Evolutionary conservation across 2,797 vertebrate species (phyloP).

Genomic region (Coranthus polyacanthus): DNA sequence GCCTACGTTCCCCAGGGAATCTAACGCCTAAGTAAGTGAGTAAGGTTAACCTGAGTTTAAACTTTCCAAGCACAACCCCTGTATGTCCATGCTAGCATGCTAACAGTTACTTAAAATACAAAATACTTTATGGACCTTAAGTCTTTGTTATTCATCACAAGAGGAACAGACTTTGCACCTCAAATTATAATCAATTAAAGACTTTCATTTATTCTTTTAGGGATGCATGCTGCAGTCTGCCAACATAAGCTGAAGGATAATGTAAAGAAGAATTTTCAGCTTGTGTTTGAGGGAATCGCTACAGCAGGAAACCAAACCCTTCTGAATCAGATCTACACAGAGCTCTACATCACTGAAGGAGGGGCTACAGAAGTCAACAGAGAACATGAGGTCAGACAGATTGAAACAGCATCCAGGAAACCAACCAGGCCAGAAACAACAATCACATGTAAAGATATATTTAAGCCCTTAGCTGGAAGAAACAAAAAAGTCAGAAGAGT

Average conservation of each 20-base stretch:
- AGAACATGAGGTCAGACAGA: constrained; percentile 44
- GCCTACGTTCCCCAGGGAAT: no score
- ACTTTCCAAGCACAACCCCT: no score
- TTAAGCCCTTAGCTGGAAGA: not conserved
- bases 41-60: no score
- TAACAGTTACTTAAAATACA: no score
- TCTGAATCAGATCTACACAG: constrained; percentile 17
- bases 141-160: no score
- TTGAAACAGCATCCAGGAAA: not conserved
- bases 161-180: not conserved
- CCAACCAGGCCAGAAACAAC: constrained; percentile 2
- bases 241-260: constrained; percentile 6
- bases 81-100: no score
- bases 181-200: not conserved
- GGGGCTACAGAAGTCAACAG: not conserved
- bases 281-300: constrained; percentile 33
- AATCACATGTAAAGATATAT: constrained; percentile 20
- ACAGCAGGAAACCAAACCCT: not conserved
- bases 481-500: constrained; percentile 21
- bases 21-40: no score
- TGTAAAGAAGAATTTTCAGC: constrained; percentile 29
- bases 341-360: constrained; percentile 26
- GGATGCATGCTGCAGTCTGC: not conserved
- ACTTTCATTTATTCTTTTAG: not conserved
- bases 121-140: no score